Base-by-base conservation (phyloP, 1,140 invertebrate species). In the Coenobita brevimanus region DNA sequence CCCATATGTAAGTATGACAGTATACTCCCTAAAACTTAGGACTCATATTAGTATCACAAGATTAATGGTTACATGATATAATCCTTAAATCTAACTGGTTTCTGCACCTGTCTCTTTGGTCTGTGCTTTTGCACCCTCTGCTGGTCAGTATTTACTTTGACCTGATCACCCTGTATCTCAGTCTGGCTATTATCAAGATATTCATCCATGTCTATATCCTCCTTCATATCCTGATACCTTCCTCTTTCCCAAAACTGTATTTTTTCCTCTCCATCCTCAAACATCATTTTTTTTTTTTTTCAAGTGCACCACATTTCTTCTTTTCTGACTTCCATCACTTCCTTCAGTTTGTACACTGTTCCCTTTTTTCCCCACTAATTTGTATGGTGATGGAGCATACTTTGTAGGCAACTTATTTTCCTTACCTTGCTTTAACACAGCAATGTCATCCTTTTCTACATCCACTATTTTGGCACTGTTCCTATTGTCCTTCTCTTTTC, bases 401-500 rank as follows among this genome's bases (percentile, higher is more conserved):
- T 21, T 73, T 33, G 69, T 6, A 30, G 69, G 8, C 33, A 73
- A 10, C 36, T 24, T 30, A 73, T 30, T 73, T 73, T 73, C 69
- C 17, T 36, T 73, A 38, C 0, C 38, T 38, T 73, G 3, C 38
- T 73, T n/a, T 8, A 30, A 1, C 4, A 24, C 36, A 6, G 38
- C 3, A 8, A 73, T 21, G 69, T 73, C 69, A 73, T 24, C 69
- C 38, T 73, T 6, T 30, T 36, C 36, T 0, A 73, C 69, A 30
- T 73, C n/a, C 36, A n/a, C 36, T 30, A n/a, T 2, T 73, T 24
- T 38, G 36, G 36, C 36, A 13, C 17, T 30, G 13, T 73, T 73
- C 36, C 4, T 73, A 30, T 38, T 30, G 36, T 78, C 75, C 27
- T 76, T 76, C 41, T 43, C 73, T 43, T 41, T 76, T 76, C 73